Base-by-base conservation (phyloP, 2,113 vertebrate genomes). In the Gnathonemus longibarbis region DNA sequence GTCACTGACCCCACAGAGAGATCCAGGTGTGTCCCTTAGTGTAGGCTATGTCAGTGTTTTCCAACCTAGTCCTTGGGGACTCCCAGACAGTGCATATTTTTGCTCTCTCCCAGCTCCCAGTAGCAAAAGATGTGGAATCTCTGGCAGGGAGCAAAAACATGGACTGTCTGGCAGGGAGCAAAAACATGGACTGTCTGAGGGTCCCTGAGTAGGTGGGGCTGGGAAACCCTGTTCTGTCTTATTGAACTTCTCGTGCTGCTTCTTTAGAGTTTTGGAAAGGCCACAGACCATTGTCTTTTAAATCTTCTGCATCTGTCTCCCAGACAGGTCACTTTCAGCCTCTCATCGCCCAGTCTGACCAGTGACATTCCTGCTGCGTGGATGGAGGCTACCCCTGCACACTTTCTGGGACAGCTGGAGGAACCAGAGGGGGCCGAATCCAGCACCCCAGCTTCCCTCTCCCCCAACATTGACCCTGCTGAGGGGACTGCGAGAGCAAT, bases 251-350 rank as follows among this genome's bases (percentile, higher is more conserved):
- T 21, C 58, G 3, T 35, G 3, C 31, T n/a, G 50, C 11, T 46
- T 42, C 24, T 21, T 83, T 83, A 24, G 31, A 8, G 83, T 84
- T 46, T 24, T n/a, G 45, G 21, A 84, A 84, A 84, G 17, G 42
- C 39, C 19, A 46, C 42, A 48, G 15, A 24, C 45, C 21, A 9
- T 1, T 50, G n/a, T 17, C 24, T 49, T 48, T 74, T 39, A 19
- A 39, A 48, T 3, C 24, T 1, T 90, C 9, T 88, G 19, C 83
- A 19, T 89, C 56, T 62, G 13, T 87, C 1, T 85, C 1, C 42
- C 77, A 94, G 92, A 50, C 93, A 92, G 87, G 92, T 92, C 5
- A 90, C 92, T 8, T 93, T 94, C 85, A 89, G 90, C 8, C 46
- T 89, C 11, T 90, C 91, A 3, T 88, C 93, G 77, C 90, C 89